A percentile compares a stretch with the other conserved stretches of the same genome.
These are phyloP conservation scores for Abscondita cerata DNA, from an alignment of 2,888 invertebrate genomes.

Conservation along the genomic window DNA sequence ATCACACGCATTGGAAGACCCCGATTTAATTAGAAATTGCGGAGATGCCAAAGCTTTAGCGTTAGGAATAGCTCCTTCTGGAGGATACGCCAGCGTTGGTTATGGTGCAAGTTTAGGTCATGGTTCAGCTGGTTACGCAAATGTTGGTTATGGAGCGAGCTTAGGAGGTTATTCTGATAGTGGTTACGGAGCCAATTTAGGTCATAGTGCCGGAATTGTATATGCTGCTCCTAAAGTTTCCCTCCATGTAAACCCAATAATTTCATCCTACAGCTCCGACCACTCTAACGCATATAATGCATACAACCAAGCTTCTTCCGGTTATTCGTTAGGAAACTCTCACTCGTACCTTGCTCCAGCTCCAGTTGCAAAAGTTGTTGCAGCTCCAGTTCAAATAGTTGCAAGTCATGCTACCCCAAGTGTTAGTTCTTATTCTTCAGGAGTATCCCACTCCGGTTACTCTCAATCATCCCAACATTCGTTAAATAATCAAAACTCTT, in stretches of 20 bases:
- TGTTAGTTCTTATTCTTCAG: conserved; percentile 31
- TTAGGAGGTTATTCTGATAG: conserved; percentile 1
- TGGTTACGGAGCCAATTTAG: neutral
- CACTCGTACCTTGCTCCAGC: conserved; percentile 14
- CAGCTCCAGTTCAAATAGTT: conserved; percentile 60
- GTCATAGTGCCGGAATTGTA: conserved; percentile 20
- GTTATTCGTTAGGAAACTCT: conserved; percentile 13
- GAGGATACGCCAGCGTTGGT: conserved; percentile 9
- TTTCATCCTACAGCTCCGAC: conserved; percentile 13
- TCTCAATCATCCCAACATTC: conserved; percentile 34
- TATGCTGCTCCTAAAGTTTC: conserved; percentile 29
- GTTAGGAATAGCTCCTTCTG: conserved; percentile 39
- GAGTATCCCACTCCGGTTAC: conserved; percentile 18
- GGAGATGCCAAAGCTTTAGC: conserved; percentile 47
- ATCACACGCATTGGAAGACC: conserved; percentile 43
- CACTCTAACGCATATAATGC: conserved; percentile 16
- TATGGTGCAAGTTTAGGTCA: neutral
- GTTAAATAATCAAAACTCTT: conserved; percentile 5
- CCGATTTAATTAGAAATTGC: conserved; percentile 44
- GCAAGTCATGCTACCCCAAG: conserved; percentile 45
- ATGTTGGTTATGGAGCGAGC: neutral
- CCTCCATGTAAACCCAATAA: conserved; percentile 14
- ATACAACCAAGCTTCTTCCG: conserved; percentile 14
- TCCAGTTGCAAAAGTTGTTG: conserved; percentile 28
- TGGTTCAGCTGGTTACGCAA: conserved; percentile 5